Evolutionary conservation across 2,888 invertebrate species (phyloP).

Genomic region (Dendrolimus houi): DNA sequence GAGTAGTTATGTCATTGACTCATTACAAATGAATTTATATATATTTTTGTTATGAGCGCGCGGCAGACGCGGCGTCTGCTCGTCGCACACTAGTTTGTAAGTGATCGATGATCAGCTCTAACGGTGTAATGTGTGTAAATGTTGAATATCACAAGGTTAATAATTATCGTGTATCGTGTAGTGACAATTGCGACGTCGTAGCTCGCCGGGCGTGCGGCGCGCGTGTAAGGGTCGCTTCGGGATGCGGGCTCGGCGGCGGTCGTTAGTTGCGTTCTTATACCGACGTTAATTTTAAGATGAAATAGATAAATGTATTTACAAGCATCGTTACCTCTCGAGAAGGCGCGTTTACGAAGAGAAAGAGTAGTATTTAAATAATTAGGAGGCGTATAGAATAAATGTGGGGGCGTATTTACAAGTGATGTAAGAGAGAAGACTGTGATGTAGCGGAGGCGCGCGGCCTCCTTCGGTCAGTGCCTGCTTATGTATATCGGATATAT

Average conservation of each 20-base stretch:
- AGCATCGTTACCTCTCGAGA: background rate
- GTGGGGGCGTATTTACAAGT: conserved; percentile 4
- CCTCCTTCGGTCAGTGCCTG: conserved; percentile 17
- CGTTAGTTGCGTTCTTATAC: background rate
- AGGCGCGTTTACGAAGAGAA: background rate
- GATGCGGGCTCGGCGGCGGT: background rate
- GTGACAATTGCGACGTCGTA: background rate
- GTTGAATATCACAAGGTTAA: background rate
- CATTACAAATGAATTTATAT: conserved; percentile 5
- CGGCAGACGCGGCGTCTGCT: background rate
- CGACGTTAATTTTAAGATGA: conserved; percentile 12
- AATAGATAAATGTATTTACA: conserved; percentile 21
- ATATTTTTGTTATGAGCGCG: background rate
- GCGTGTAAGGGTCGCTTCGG: background rate
- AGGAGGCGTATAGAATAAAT: background rate
- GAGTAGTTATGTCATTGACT: background rate
- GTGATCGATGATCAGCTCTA: background rate
- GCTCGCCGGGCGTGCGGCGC: background rate
- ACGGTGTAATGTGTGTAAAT: background rate
- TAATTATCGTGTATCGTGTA: background rate
- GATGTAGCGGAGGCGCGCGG: conserved; percentile 15
- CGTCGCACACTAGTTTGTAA: background rate
- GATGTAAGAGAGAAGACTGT: conserved; percentile 23
- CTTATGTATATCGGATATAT: conserved; percentile 15
- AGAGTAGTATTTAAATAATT: background rate